phyloP scores from a whole-genome alignment of 2,888 invertebrate genomes.

The Micoletzkya japonica region DNA sequence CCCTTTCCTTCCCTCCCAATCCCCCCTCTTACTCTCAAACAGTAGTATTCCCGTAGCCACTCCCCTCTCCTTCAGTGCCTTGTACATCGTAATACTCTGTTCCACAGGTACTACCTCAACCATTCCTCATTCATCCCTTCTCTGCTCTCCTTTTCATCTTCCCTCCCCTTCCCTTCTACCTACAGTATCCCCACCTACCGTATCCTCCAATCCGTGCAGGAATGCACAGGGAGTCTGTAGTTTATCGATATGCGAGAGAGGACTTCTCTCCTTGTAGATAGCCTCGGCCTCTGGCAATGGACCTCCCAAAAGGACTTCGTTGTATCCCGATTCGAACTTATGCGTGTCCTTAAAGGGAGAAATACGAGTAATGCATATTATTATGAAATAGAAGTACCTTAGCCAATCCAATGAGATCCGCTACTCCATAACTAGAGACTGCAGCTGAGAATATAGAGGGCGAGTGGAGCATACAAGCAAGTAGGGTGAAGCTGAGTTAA shows the following conservation, averaged over 20 bases:
- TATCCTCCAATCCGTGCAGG: constrained; percentile 66
- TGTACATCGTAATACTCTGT: constrained; percentile 65
- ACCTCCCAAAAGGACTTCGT: constrained; percentile 62
- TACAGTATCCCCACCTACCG: constrained; percentile 51
- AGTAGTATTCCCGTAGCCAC: constrained; percentile 64
- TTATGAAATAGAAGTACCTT: constrained; percentile 26
- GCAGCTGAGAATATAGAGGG: constrained; percentile 65
- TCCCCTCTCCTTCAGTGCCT: constrained; percentile 64
- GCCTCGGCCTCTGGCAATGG: constrained; percentile 15
- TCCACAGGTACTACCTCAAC: constrained; percentile 65
- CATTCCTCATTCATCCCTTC: too few species aligned
- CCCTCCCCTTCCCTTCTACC: too few species aligned
- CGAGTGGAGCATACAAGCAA: constrained; percentile 43
- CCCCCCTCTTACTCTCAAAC: constrained; percentile 62
- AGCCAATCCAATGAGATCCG: constrained; percentile 64
- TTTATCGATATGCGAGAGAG: constrained; percentile 29
- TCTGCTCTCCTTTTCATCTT: too few species aligned
- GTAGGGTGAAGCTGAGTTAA: constrained; percentile 40
- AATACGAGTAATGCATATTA: not conserved
- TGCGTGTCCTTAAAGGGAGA: constrained; percentile 63
- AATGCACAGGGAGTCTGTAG: constrained; percentile 65
- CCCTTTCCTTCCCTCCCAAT: not conserved
- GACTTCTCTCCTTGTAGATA: constrained; percentile 26
- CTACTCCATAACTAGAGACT: constrained; percentile 66
- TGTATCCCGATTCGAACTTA: constrained; percentile 67